Evolutionary conservation across 2,888 invertebrate species (phyloP).

Genomic region (Spisula solida): DNA sequence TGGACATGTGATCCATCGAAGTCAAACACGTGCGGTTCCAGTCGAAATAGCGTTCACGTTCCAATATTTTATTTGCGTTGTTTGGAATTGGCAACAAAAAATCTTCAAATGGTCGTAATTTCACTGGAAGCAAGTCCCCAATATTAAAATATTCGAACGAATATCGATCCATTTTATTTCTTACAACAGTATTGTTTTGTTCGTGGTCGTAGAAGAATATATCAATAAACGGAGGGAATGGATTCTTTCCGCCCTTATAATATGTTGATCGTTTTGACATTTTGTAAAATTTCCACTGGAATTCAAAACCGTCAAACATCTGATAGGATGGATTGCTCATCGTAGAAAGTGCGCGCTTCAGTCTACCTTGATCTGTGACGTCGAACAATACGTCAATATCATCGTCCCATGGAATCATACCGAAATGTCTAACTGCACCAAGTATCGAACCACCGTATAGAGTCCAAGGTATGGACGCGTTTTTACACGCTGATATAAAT

Average conservation of each 20-base stretch:
- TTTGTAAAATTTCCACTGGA: too few relatives aligned
- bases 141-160: too few relatives aligned
- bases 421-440: background rate
- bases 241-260: too few relatives aligned
- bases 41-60: background rate
- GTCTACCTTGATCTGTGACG: too few relatives aligned
- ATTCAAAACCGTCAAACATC: too few relatives aligned
- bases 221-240: too few relatives aligned
- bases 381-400: conserved; percentile 2
- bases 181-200: background rate
- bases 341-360: too few relatives aligned
- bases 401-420: too few relatives aligned
- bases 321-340: too few relatives aligned
- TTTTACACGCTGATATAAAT: too few relatives aligned
- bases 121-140: background rate
- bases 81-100: background rate
- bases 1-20: background rate
- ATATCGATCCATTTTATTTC: background rate
- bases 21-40: background rate
- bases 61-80: background rate
- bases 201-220: background rate
- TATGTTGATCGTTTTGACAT: too few relatives aligned
- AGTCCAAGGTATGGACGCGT: too few relatives aligned
- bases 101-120: background rate
- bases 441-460: background rate